Evolutionary conservation across 2,113 vertebrate species (phyloP), one percentile per base, ranked within the genome.

Genomic region (Oncorhynchus nerka): DNA sequence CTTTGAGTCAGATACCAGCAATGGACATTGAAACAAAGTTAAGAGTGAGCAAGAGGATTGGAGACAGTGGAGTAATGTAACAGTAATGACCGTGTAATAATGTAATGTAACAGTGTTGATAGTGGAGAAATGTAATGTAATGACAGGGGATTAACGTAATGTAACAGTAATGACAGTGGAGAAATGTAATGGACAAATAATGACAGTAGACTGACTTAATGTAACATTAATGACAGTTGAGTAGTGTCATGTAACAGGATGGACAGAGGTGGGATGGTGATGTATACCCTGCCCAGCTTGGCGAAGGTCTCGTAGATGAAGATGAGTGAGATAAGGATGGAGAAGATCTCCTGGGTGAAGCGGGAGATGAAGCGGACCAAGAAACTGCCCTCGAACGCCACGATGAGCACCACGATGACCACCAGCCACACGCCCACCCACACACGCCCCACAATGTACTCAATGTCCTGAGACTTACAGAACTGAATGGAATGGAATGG

Each of bases 261-360:
- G 61, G 22, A 11, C 4, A 15, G 11, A 15, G 24, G 7, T 48
- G 51, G 28, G 39, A 73, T 73, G 55, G 39, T 11, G 13, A 71
- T 65, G 4, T 80, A 76, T 93, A 99, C 97, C 94, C 87, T 95
- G 81, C 90, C 70, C 0, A 99, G 92, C 81, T 99, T 99, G 92
- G 86, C 71, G 88, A 99, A 98, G 30, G 98, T 99, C 92, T 99
- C 97, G 0, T 92, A 98, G 92, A 99, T 99, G 94, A 99, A 99
- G 90, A 99, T 99, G 92, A 99, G 94, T 78, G 98, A 99, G 91
- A 99, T 99, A 89, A 99, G 97, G 90, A 99, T 95, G 91, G 98
- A 96, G 91, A 99, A 99, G 88, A 99, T 98, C 91, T 99, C 98
- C 88, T 99, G 97, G 26, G 98, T 99, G 90, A 97, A 99, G 77